Base-by-base conservation (phyloP, 92 coral and sea anemone genomes). In the Epizoanthus stellaris region DNA sequence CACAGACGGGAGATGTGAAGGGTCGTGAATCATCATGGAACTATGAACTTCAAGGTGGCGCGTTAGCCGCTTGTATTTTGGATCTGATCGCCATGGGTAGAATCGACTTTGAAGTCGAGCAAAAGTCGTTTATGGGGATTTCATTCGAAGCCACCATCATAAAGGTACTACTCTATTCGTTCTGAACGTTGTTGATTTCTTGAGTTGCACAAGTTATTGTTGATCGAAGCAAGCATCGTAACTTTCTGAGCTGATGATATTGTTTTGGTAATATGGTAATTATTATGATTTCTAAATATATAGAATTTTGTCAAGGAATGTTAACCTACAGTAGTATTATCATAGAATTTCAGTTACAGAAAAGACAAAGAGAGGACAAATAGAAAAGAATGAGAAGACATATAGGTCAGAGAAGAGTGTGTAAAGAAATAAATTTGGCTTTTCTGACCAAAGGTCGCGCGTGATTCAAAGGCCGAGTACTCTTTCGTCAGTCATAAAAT, bases 1-100 rank as follows among this genome's bases (percentile, higher is more conserved):
- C 83, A 43, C 83, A 79, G 72, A 79, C 83, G 36, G 83, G 83
- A 2, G 83, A 63, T 62, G 83, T 79, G 70, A 79, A 79, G 49
- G 83, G 83, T 9, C 83, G 83, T 58, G 83, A 79, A 36, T 79
- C 83, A 0, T 42, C 83, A 15, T 79, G 83, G 83, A 79, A 63
- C 72, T 79, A 79, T 63, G 83, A 79, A 63, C 72, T 79, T 8
- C 83, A 79, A 45, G 83, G 83, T 19, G 83, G 83, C 15, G 83
- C 83, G 52, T 45, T 79, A 13, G 83, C 83, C 17, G 65, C 83
- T 40, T 79, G 83, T 20, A 63, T 79, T 20, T 42, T 79, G 16
- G 83, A 79, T 45, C 53, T 79, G 10, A 38, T 79, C 34, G 83
- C 83, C 25, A 42, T 79, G 83, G 67, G 60, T 42, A 79, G 49